Evolutionary conservation across 2,797 vertebrate species (phyloP), one percentile per base, ranked within the genome.

Genomic region (Myotis planiceps): DNA sequence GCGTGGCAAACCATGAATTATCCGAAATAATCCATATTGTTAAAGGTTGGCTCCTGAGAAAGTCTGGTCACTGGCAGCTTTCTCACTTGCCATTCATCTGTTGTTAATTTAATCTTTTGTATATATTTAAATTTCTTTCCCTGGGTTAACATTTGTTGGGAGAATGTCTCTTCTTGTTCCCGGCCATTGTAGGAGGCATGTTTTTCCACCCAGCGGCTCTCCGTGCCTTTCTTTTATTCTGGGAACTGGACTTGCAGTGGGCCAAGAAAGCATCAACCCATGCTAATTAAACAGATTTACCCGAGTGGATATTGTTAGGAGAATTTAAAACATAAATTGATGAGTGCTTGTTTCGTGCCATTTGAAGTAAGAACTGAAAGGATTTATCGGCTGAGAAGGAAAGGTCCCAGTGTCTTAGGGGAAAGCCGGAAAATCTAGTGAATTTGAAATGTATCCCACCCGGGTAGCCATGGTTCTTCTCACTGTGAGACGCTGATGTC

Each of bases 11-110:
- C 96, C 96, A 96, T 94, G 97, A 98, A 98, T 98, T 98, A 98
- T 97, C 98, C 95, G 32, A 96, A 97, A 98, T 98, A 98, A 98
- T 98, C 98, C 97, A 95, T 98, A 97, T 96, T 97, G 97, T 98
- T 97, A 94, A 89, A 98, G 94, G 71, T 92, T 98, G 98, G 97
- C 98, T 98, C 97, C 93, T 97, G 95, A 97, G 96, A 98, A 98
- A 96, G 96, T 82, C 96, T 97, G 93, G 88, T 90, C 97, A 97
- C 94, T 90, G 98, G 98, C 95, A 94, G 97, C 97, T 97, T 97
- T 98, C 96, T 98, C 96, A 95, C 97, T 98, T 97, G 90, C 96
- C 96, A 97, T 98, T 98, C 96, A 97, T 97, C 89, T 98, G 92
- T 98, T 97, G 96, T 97, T 98, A 95, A 97, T 90, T 94, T 97